These are phyloP conservation scores for Porites divaricata DNA, from an alignment of 92 coral and sea anemone genomes.

Conservation along the genomic window DNA sequence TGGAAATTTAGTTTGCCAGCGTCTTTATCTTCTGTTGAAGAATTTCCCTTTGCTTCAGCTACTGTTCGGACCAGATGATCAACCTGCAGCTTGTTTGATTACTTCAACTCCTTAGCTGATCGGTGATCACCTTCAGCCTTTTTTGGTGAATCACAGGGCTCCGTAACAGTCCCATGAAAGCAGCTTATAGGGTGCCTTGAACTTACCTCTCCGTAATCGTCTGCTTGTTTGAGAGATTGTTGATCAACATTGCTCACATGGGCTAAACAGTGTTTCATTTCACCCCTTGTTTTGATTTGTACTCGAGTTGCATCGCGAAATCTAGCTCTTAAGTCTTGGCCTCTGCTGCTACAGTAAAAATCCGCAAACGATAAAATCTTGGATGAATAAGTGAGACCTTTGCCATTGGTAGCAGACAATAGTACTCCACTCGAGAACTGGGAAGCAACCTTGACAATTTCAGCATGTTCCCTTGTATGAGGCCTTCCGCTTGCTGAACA, in stretches of 20 bases:
- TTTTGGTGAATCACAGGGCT: not conserved
- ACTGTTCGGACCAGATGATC: not conserved
- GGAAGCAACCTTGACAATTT: not conserved
- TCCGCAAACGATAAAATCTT: not conserved
- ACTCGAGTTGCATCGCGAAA: not conserved
- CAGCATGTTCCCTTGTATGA: slow-evolving; percentile 15
- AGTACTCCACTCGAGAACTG: not conserved
- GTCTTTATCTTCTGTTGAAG: not conserved
- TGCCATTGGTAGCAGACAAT: not conserved
- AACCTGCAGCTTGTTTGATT: not conserved
- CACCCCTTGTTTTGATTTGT: not conserved
- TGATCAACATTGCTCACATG: not conserved
- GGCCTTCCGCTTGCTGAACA: not conserved
- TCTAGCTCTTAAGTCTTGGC: not conserved
- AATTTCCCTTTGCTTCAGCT: not conserved
- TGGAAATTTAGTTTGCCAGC: not conserved
- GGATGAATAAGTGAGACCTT: not conserved
- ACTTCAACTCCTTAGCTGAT: not conserved
- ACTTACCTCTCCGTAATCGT: not conserved
- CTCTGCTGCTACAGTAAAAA: not conserved
- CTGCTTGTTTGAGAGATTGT: not conserved
- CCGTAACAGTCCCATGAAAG: not conserved
- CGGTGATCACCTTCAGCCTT: not conserved
- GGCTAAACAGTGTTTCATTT: not conserved
- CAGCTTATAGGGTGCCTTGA: not conserved